Percentiles rank a stretch among this genome's conserved stretches.
phyloP scores from a whole-genome alignment of 2,888 invertebrate genomes.

The Xylota segnis region DNA sequence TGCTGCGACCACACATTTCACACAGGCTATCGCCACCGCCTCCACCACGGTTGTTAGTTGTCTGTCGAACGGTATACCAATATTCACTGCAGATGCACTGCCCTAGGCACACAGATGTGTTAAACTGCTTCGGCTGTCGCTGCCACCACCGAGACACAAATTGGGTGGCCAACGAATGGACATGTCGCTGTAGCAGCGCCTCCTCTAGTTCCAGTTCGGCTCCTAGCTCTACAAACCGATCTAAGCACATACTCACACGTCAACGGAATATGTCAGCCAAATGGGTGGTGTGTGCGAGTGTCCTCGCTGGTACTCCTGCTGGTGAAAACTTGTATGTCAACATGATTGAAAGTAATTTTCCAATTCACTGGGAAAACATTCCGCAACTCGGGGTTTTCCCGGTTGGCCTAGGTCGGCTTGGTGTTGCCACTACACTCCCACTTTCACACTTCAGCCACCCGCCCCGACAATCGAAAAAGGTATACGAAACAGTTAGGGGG shows the following conservation, averaged over 20 bases:
- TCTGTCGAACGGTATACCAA: constrained; percentile 29
- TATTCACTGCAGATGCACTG: constrained; percentile 47
- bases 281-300: constrained; percentile 5
- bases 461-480: constrained; percentile 20
- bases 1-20: constrained; percentile 38
- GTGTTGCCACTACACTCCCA: constrained; percentile 3
- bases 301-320: background rate
- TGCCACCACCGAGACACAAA: constrained; percentile 47
- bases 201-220: background rate
- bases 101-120: constrained; percentile 45
- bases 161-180: constrained; percentile 54
- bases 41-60: constrained; percentile 35
- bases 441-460: constrained; percentile 38
- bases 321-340: constrained; percentile 76
- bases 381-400: constrained; percentile 50
- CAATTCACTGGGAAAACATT: constrained; percentile 78
- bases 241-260: constrained; percentile 8
- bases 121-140: constrained; percentile 35
- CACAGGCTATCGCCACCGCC: constrained; percentile 20
- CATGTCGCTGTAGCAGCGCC: constrained; percentile 19
- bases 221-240: constrained; percentile 13
- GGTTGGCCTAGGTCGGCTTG: constrained; percentile 20
- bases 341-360: constrained; percentile 79
- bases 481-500: background rate
- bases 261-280: background rate